Evolutionary conservation across 2,797 vertebrate genomes (phyloP).

Genomic region (Phataginus tetradactyla): DNA sequence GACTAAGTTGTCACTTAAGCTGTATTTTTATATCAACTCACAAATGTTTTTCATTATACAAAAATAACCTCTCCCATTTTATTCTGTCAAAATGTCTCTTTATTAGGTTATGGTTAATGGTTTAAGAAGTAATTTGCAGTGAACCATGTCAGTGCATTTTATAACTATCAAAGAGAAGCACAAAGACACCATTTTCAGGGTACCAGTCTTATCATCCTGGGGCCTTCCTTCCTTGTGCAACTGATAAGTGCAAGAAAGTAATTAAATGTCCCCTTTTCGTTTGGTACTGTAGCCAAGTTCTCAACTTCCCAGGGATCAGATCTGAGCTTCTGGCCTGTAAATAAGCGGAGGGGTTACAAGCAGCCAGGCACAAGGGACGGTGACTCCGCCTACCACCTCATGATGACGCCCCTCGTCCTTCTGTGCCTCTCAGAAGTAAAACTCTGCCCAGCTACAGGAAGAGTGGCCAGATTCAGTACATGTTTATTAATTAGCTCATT

Average conservation of each 20-base stretch:
- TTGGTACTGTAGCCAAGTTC: background rate
- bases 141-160: conserved; percentile 69
- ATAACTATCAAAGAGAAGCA: conserved; percentile 45
- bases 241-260: conserved; percentile 4
- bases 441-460: conserved; percentile 16
- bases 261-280: conserved; percentile 33
- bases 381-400: conserved; percentile 5
- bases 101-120: conserved; percentile 68
- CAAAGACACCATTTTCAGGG: conserved; percentile 4
- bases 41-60: conserved; percentile 62
- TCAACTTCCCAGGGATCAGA: conserved; percentile 38
- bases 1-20: conserved; percentile 6
- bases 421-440: conserved; percentile 19
- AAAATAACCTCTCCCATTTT: conserved; percentile 65
- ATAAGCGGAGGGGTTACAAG: conserved; percentile 37
- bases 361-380: conserved; percentile 8
- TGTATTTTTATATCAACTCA: conserved; percentile 69
- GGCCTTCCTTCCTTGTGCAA: background rate
- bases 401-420: background rate
- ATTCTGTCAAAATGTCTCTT: conserved; percentile 60
- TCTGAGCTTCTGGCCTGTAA: conserved; percentile 57
- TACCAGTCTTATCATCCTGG: background rate
- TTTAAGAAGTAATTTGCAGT: conserved; percentile 59
- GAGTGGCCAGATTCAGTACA: conserved; percentile 40
- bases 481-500: conserved; percentile 75